Percentiles rank a stretch among this genome's conserved stretches.
These are phyloP conservation scores for Oscheius sp. DNA, from an alignment of 2,888 invertebrate genomes.

Conservation along the genomic window DNA sequence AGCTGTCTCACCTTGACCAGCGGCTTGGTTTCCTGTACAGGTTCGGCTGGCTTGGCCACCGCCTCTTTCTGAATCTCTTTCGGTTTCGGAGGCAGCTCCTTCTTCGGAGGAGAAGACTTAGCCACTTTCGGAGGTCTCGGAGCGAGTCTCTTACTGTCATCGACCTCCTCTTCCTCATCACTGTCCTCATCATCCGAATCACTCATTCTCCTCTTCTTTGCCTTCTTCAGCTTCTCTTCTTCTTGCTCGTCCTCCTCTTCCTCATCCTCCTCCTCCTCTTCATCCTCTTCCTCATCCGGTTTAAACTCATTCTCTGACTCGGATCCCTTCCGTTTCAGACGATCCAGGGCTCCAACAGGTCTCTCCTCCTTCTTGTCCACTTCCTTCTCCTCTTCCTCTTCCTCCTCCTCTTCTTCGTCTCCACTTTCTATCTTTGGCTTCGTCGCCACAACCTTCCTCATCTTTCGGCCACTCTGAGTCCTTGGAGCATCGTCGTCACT, in stretches of 20 bases:
- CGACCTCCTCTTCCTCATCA: conserved; percentile 28
- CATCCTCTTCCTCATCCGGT: conserved; percentile 41
- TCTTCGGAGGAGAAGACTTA: not conserved
- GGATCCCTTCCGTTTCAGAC: conserved; percentile 73
- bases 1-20: not conserved
- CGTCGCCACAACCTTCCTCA: conserved; percentile 42
- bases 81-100: conserved; percentile 10
- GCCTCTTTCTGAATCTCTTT: conserved; percentile 4
- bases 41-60: not conserved
- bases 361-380: conserved; percentile 29
- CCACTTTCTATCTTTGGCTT: conserved; percentile 26
- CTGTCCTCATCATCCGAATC: conserved; percentile 11
- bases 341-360: conserved; percentile 39
- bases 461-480: conserved; percentile 35
- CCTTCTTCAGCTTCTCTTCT: not conserved
- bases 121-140: conserved; percentile 18
- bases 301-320: conserved; percentile 73
- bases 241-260: conserved; percentile 56
- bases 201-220: conserved; percentile 23
- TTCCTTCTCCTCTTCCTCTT: conserved; percentile 38
- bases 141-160: conserved; percentile 30
- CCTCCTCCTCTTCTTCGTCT: conserved; percentile 40
- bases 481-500: conserved; percentile 37
- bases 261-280: conserved; percentile 48
- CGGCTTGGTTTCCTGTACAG: not conserved